Percentiles rank a stretch among this genome's conserved stretches.
Conservation (phyloP, 1,140 invertebrate species). For the Nebria ingens region DNA sequence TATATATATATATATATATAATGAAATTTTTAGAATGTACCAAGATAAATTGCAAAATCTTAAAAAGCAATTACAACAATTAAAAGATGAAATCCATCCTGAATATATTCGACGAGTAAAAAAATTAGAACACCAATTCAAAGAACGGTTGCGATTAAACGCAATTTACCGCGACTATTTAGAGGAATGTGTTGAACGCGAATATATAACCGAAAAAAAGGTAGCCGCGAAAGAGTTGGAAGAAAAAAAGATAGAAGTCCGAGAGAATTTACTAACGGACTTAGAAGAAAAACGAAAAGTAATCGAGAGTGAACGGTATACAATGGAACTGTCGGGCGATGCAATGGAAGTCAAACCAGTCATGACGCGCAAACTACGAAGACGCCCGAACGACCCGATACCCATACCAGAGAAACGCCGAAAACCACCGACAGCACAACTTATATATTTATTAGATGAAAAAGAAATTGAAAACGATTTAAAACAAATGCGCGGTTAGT, state of each 20-base stretch:
- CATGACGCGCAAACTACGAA: constrained; percentile 76
- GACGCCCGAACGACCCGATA: constrained; percentile 86
- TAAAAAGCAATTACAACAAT: constrained; percentile 81
- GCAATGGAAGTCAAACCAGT: constrained; percentile 63
- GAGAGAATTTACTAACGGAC: constrained; percentile 80
- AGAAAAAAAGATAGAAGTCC: constrained; percentile 87
- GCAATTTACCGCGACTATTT: constrained; percentile 74
- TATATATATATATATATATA: constrained; percentile 1
- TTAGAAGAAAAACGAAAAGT: constrained; percentile 86
- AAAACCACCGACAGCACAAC: constrained; percentile 70
- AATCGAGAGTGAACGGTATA: constrained; percentile 72
- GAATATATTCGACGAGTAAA: constrained; percentile 76
- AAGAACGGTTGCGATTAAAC: constrained; percentile 71
- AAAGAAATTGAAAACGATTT: constrained; percentile 82
- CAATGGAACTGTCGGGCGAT: constrained; percentile 77
- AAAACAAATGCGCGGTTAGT: constrained; percentile 35
- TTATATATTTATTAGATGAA: constrained; percentile 80
- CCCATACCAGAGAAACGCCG: constrained; percentile 73
- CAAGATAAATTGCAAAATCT: constrained; percentile 83
- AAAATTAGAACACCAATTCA: constrained; percentile 70
- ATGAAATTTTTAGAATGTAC: constrained; percentile 63
- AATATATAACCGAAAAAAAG: constrained; percentile 80
- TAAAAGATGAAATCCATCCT: constrained; percentile 75
- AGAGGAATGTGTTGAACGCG: constrained; percentile 75
- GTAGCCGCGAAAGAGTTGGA: constrained; percentile 85